Conservation (phyloP, 1,140 invertebrate species). For the Lepidostoma basale region DNA sequence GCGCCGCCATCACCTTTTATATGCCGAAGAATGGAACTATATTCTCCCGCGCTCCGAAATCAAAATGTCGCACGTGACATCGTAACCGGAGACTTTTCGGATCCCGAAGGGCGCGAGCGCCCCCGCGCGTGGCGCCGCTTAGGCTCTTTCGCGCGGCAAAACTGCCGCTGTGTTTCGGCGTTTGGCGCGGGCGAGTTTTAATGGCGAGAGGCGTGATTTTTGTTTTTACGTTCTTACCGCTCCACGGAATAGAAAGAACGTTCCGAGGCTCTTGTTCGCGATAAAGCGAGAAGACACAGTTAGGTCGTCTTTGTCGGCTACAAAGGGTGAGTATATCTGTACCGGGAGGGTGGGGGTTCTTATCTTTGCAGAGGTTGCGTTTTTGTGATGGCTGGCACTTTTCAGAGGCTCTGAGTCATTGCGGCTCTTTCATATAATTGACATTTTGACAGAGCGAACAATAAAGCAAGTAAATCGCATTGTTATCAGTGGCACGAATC, state of each 20-base stretch:
- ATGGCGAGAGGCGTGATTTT: slow-evolving; percentile 46
- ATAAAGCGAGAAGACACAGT: slow-evolving; percentile 40
- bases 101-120: slow-evolving; percentile 51
- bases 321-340: slow-evolving; percentile 33
- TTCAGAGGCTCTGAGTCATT: slow-evolving; percentile 35
- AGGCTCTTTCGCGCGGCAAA: slow-evolving; percentile 1
- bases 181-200: slow-evolving; percentile 33
- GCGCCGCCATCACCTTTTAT: slow-evolving; percentile 46
- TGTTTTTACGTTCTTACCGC: slow-evolving; percentile 46
- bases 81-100: slow-evolving; percentile 51
- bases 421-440: slow-evolving; percentile 41
- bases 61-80: slow-evolving; percentile 19
- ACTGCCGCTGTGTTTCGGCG: slow-evolving; percentile 19
- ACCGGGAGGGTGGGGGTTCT: slow-evolving; percentile 23
- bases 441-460: slow-evolving; percentile 43
- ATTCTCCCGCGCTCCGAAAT: slow-evolving; percentile 49
- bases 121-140: slow-evolving; percentile 7
- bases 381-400: slow-evolving; percentile 42
- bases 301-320: slow-evolving; percentile 42
- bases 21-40: slow-evolving; percentile 46
- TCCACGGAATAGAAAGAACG: slow-evolving; percentile 36
- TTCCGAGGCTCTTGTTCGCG: slow-evolving; percentile 42
- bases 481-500: slow-evolving; percentile 21
- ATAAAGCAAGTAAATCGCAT: slow-evolving; percentile 35
- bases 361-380: slow-evolving; percentile 46